phyloP scores from a whole-genome alignment of 2,797 vertebrate genomes.

The Oreochromis grahami region DNA sequence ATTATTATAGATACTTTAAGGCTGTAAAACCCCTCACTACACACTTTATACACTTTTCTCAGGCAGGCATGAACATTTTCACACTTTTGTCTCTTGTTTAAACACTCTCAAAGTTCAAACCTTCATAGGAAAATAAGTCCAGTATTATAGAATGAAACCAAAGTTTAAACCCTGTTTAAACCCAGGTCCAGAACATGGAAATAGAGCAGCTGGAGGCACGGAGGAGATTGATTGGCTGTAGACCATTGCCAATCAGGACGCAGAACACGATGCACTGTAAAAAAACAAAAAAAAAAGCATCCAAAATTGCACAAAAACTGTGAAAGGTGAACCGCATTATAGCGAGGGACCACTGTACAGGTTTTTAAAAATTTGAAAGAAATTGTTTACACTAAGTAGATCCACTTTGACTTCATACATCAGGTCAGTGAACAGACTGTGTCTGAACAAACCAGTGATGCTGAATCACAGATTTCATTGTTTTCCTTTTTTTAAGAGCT shows the following conservation, averaged over 20 bases:
- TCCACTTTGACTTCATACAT: background rate
- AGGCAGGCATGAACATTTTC: background rate
- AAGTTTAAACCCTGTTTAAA: background rate
- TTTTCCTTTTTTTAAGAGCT: background rate
- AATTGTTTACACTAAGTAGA: background rate
- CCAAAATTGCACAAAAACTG: background rate
- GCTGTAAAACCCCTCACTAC: background rate
- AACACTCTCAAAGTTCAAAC: background rate
- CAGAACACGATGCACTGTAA: background rate
- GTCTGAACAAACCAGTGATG: background rate
- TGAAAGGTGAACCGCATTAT: background rate
- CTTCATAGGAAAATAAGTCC: background rate
- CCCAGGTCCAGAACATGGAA: background rate
- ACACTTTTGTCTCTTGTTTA: background rate
- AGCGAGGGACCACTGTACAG: fast-evolving
- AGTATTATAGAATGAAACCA: background rate
- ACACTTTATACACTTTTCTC: background rate
- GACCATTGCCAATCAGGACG: fast-evolving
- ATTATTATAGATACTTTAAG: background rate
- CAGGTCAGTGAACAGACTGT: background rate
- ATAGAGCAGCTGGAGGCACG: background rate
- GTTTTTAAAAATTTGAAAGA: background rate
- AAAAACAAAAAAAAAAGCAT: background rate
- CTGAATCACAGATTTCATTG: background rate
- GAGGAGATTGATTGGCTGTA: background rate